Conservation (phyloP, 1,140 invertebrate genomes). For the Dreissena rostriformis region DNA sequence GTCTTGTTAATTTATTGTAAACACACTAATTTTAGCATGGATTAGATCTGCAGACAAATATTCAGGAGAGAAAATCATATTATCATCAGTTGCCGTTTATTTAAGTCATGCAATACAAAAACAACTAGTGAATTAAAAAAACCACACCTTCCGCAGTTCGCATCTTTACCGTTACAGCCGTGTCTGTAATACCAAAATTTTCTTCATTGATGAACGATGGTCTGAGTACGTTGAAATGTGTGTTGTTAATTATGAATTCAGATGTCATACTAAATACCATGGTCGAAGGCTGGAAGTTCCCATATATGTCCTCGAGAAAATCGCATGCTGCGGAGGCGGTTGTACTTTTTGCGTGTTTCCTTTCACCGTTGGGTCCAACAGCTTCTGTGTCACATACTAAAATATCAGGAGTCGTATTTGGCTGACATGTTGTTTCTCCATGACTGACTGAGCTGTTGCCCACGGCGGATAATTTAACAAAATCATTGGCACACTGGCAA, state of each 20-base stretch:
- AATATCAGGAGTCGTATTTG: not conserved
- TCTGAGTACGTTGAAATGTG: not conserved
- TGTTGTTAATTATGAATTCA: not conserved
- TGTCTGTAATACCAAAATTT: conserved; percentile 4
- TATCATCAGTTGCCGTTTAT: too few species aligned
- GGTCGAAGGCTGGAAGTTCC: not conserved
- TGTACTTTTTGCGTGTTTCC: not conserved
- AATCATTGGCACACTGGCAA: too few species aligned
- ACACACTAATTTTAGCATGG: too few species aligned
- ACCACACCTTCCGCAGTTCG: not conserved
- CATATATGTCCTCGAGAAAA: not conserved
- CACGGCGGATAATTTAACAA: too few species aligned
- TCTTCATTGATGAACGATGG: not conserved
- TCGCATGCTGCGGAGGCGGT: not conserved
- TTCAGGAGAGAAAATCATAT: too few species aligned
- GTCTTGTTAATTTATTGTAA: too few species aligned
- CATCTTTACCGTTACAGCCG: not conserved
- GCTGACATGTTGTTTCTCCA: too few species aligned
- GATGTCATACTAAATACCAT: not conserved
- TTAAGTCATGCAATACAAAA: too few species aligned
- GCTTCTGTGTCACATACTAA: not conserved
- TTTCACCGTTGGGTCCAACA: not conserved
- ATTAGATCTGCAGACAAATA: too few species aligned
- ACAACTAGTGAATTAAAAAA: not conserved
- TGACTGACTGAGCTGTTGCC: too few species aligned